Conservation (phyloP, 2,888 invertebrate genomes). For the Eudemis profundana region DNA sequence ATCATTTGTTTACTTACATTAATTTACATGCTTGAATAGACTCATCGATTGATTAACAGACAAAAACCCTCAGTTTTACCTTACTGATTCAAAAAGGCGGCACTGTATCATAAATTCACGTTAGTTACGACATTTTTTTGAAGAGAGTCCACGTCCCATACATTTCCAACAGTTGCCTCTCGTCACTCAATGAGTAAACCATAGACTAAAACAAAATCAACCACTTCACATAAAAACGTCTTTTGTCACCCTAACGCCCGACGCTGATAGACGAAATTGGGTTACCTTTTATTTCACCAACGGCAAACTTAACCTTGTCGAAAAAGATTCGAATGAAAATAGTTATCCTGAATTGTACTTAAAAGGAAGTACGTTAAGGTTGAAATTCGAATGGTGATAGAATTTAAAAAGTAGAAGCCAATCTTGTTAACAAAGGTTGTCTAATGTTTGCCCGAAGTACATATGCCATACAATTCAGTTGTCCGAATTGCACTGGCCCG, state of each 20-base stretch:
- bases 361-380: slow-evolving; percentile 7
- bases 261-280: slow-evolving; percentile 52
- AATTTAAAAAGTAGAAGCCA: slow-evolving; percentile 58
- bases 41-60: slow-evolving; percentile 65
- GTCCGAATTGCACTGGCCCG: too few species aligned
- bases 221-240: slow-evolving; percentile 44
- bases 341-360: slow-evolving; percentile 38
- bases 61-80: slow-evolving; percentile 45
- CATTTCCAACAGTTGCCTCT: slow-evolving; percentile 70
- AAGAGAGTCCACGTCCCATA: slow-evolving; percentile 59
- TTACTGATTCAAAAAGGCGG: not conserved
- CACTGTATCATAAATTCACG: not conserved
- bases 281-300: slow-evolving; percentile 46
- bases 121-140: not conserved
- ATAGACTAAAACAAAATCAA: slow-evolving; percentile 57
- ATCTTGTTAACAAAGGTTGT: slow-evolving; percentile 66
- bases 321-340: slow-evolving; percentile 48
- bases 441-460: too few species aligned
- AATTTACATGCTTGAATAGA: slow-evolving; percentile 59
- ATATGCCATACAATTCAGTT: too few species aligned
- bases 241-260: slow-evolving; percentile 48
- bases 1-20: slow-evolving; percentile 34
- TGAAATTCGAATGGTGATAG: slow-evolving; percentile 32
- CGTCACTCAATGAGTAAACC: slow-evolving; percentile 73
- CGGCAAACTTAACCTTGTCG: slow-evolving; percentile 53